phyloP scores from a whole-genome alignment of 1,140 invertebrate species.

The Schlechtendalia chinensis region DNA sequence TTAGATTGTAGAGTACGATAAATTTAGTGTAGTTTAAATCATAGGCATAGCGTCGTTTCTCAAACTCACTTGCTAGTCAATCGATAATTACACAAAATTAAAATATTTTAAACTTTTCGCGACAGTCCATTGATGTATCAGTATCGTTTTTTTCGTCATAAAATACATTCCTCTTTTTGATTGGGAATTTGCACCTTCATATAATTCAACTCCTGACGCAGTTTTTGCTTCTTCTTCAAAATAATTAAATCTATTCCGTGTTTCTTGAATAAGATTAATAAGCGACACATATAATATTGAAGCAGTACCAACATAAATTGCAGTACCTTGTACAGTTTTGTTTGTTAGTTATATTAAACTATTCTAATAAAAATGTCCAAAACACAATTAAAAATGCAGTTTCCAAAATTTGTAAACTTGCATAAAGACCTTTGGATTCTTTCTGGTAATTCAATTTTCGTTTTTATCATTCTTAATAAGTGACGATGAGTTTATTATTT shows the following conservation, averaged over 20 bases:
- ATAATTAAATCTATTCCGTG: background rate
- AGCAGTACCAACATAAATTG: constrained; percentile 2
- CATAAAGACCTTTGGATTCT: constrained; percentile 37
- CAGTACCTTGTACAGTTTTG: constrained; percentile 43
- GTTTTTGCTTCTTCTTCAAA: constrained; percentile 29
- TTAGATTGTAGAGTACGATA: background rate
- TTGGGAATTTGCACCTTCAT: background rate
- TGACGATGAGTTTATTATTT: constrained; percentile 13
- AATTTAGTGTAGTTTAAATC: background rate
- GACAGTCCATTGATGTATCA: background rate
- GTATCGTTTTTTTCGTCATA: background rate
- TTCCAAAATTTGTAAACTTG: constrained; percentile 50
- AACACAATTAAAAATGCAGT: constrained; percentile 49
- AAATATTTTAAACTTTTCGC: background rate
- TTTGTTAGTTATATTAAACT: constrained; percentile 49
- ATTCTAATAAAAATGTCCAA: constrained; percentile 50
- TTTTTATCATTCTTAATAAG: constrained; percentile 32
- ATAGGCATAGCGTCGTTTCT: background rate
- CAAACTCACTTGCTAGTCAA: background rate
- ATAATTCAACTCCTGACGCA: background rate
- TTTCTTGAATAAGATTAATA: background rate
- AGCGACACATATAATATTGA: constrained; percentile 16
- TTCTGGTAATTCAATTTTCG: constrained; percentile 44
- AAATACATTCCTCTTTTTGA: background rate
- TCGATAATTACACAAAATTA: background rate